phyloP scores from a whole-genome alignment of 2,113 vertebrate genomes.

The Phasianus colchicus region DNA sequence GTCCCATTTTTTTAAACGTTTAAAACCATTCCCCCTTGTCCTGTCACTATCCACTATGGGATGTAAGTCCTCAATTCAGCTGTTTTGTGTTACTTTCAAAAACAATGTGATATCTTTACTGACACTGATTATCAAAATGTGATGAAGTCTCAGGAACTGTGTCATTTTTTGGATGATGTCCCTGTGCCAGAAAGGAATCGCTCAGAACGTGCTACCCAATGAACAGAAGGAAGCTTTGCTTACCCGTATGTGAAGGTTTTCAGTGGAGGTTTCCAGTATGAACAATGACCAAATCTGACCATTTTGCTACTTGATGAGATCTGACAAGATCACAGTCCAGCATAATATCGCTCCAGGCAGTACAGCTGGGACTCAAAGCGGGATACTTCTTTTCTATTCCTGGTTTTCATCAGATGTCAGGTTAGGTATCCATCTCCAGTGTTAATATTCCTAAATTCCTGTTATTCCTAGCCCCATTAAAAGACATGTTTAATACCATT shows the following conservation, averaged over 20 bases:
- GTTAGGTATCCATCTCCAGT: background rate
- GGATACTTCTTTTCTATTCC: background rate
- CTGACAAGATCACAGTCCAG: slow-evolving; percentile 58
- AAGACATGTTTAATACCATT: background rate
- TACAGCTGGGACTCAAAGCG: slow-evolving; percentile 56
- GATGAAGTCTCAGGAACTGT: background rate
- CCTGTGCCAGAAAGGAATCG: background rate
- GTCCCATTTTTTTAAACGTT: too few relatives aligned
- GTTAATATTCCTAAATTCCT: background rate
- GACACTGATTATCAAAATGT: background rate
- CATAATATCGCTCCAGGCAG: slow-evolving; percentile 19
- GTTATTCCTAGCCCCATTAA: background rate
- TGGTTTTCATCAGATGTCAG: background rate
- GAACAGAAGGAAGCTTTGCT: background rate
- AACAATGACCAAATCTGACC: background rate
- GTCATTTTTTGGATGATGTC: background rate
- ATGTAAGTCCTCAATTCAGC: background rate
- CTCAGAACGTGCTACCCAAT: background rate
- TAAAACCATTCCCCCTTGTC: too few relatives aligned
- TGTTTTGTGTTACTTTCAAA: background rate
- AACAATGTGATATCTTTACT: background rate
- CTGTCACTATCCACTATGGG: too few relatives aligned
- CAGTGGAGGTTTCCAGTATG: background rate
- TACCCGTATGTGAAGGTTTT: background rate
- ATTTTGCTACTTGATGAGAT: slow-evolving; percentile 49